Base-by-base conservation (phyloP, 2,888 invertebrate species). In the Linnaemya tessellans region DNA sequence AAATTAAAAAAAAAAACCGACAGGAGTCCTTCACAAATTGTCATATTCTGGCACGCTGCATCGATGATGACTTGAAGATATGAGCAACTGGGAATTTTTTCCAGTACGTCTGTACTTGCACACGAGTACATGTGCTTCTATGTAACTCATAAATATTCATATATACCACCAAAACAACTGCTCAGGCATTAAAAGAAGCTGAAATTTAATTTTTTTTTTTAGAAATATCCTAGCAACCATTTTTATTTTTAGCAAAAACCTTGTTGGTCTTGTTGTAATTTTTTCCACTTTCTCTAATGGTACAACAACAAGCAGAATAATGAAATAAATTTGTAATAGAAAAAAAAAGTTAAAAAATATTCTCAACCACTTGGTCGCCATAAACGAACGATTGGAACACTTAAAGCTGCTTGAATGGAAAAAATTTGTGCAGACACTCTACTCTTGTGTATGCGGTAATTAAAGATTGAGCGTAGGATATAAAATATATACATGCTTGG, bases 321-420 rank as follows among this genome's bases (percentile, higher is more conserved):
- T 67, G 65, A 77, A 77, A 58, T 67, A 67, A 65, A 65, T 56
- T 15, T 65, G 4, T 30, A 46, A 49, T 54, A 56, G 13, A 58
- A 60, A 30, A 51, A 35, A 18, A 64, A 56, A 18, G 67, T 30
- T n/a, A 20, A 49, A 49, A 73, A 80, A 41, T 18, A 11, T 11
- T 38, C 13, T 30, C 38, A 79, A 80, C 74, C 84, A 83, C 78
- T 78, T 73, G 82, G 82, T 77, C 78, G 78, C 67, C 83, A 74
- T 68, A 73, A 68, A 56, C 60, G 67, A 84, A 74, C 51, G 49
- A 80, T 62, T 58, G 68, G 60, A 68, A 51, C 68, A 78, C 78
- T 78, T 68, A 25, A 77, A 46, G 75, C 11, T 64, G 43, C 56
- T 64, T 51, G 43, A 25, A 65, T 51, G 25, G 41, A 62, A 18